Evolutionary conservation across 2,113 vertebrate species (phyloP).

Genomic region (Aythya baeri): DNA sequence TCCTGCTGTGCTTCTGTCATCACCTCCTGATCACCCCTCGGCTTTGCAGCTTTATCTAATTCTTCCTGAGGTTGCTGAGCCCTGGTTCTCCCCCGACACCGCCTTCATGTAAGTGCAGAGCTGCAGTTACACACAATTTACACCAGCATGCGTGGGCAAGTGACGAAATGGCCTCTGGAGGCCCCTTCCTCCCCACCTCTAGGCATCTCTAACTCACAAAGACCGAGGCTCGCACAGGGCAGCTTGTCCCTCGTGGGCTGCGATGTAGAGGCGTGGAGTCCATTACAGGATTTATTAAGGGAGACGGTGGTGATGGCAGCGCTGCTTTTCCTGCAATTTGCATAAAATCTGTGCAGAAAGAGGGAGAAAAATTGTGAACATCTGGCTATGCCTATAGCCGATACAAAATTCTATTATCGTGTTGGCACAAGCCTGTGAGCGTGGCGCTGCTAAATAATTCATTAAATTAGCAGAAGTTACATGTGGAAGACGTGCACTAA

Average conservation of each 20-base stretch:
- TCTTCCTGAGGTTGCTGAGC: not conserved
- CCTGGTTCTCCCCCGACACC: not conserved
- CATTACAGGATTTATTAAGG: conserved; percentile 23
- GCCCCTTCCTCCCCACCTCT: not conserved
- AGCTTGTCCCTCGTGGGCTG: not conserved
- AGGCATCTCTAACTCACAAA: not conserved
- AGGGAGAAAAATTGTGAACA: conserved; percentile 63
- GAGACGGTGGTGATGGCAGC: conserved; percentile 9
- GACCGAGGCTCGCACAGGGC: not conserved
- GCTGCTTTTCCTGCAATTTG: conserved; percentile 30
- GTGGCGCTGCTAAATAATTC: conserved; percentile 62
- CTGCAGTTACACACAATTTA: not conserved
- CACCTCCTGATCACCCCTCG: conserved; percentile 24
- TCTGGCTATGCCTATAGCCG: conserved; percentile 22
- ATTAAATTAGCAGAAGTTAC: conserved; percentile 62
- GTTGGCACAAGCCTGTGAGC: conserved; percentile 48
- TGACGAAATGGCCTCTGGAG: not conserved
- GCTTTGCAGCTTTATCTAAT: conserved; percentile 22
- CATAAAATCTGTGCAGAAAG: conserved; percentile 59
- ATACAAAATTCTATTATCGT: conserved; percentile 37
- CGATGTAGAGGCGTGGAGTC: not conserved
- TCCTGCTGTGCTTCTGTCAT: not conserved
- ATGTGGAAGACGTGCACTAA: not conserved
- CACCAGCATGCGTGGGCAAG: not conserved
- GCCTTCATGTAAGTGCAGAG: not conserved